Evolutionary conservation across 2,888 invertebrate species (phyloP).

Genomic region (Netelia melanura): DNA sequence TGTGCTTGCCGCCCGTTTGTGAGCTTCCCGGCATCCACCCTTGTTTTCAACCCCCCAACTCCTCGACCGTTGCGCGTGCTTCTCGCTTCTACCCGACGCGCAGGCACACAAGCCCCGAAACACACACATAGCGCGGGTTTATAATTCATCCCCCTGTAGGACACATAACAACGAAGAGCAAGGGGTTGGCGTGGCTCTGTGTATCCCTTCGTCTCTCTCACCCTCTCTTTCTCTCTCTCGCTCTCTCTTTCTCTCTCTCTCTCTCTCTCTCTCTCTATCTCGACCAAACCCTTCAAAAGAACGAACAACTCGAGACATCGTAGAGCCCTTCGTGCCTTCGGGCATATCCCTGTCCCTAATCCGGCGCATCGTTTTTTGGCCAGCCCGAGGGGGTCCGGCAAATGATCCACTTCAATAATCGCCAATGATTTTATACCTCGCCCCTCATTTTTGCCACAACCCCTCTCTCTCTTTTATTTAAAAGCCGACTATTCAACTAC

Average conservation of each 20-base stretch:
- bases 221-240: too few relatives aligned
- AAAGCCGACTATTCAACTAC: too few relatives aligned
- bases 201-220: too few relatives aligned
- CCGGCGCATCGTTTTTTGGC: constrained; percentile 37
- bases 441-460: not conserved
- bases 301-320: constrained; percentile 62
- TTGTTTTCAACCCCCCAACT: constrained; percentile 8
- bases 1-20: constrained; percentile 69
- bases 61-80: constrained; percentile 24
- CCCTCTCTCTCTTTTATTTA: too few relatives aligned
- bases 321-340: constrained; percentile 58
- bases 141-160: constrained; percentile 58
- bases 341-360: constrained; percentile 44
- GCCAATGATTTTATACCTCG: constrained; percentile 40
- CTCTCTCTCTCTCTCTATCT: too few relatives aligned
- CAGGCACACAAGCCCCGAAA: constrained; percentile 45
- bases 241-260: too few relatives aligned
- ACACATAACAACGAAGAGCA: constrained; percentile 26
- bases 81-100: constrained; percentile 44
- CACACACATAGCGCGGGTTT: constrained; percentile 33
- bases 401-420: constrained; percentile 61
- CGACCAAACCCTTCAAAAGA: constrained; percentile 50
- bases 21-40: constrained; percentile 27
- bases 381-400: constrained; percentile 23
- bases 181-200: constrained; percentile 27